Base-by-base conservation (phyloP, 1,140 invertebrate species). In the Monochamus saltuarius region DNA sequence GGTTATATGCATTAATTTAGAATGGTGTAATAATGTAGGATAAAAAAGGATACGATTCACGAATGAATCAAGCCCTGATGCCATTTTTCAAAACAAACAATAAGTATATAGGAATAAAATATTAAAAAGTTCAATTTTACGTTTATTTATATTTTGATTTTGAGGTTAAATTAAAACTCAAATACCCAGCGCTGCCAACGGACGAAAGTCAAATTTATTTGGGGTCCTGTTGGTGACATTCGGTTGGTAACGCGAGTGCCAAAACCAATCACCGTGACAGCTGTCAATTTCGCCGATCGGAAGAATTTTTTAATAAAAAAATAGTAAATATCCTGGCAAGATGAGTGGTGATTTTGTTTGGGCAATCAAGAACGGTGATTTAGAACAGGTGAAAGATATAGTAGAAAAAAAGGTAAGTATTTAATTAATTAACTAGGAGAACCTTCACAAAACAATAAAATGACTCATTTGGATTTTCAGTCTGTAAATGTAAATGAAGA, bases 361-460 rank as follows among this genome's bases (percentile, higher is more conserved):
- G 92, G 90, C 89, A 73, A 90, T 97, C 62, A 96, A 95, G 82
- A 97, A 96, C 77, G 94, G 94, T 49, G 94, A 97, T 78, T 81
- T 96, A 68, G 92, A 95, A 68, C 87, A 91, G 81, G 92, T 97
- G 13, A 89, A 90, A 79, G 87, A 92, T 75, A 86, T 90, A 63
- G 84, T 96, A 62, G 91, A 92, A 77, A 87, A 88, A 77, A 90
- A 91, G 84, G 89, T 90, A 82, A 79, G 73, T 54, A 29, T 29
- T 6, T 6, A 29, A 29, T 29, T 29, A 29, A 29, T n/a, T n/a
- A 29, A 2, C 22, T 10, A 4, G 37, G 17, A 37, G 36, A 22
- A 13, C 13, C 10, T 6, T 11, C 17, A 51, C 50, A n/a, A 49
- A 19, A 14, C 17, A 14, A 13, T 40, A 40, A 40, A 2, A 34